A percentile compares a stretch with the other conserved stretches of the same genome.
Evolutionary conservation across 2,797 vertebrate species (phyloP).

Genomic region (Poliocrania exsul): DNA sequence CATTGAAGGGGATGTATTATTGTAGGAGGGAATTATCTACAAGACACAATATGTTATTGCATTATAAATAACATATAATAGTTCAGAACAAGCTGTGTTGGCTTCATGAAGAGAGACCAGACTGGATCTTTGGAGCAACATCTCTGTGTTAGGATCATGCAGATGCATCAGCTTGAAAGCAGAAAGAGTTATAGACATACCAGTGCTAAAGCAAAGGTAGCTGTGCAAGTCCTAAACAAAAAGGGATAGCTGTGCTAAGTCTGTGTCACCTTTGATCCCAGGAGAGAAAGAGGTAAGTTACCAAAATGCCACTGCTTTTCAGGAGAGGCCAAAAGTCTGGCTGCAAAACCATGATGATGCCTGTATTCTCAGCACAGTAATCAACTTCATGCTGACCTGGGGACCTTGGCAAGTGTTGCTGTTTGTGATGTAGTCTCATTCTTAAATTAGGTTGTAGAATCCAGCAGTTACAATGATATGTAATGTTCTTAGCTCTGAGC

Average conservation of each 20-base stretch:
- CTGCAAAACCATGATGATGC: background rate
- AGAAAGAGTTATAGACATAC: background rate
- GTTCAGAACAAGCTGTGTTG: background rate
- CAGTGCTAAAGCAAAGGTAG: background rate
- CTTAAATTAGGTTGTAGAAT: background rate
- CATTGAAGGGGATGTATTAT: background rate
- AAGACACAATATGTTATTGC: accelerated
- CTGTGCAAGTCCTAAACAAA: background rate
- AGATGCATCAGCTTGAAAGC: background rate
- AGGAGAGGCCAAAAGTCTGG: background rate
- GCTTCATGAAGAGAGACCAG: background rate
- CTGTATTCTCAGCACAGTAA: background rate
- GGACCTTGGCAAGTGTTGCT: background rate
- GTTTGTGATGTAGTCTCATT: background rate
- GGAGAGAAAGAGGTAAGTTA: background rate
- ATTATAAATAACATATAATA: background rate
- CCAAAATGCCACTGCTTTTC: background rate
- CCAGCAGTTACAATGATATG: background rate
- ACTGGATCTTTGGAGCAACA: background rate
- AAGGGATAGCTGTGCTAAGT: background rate
- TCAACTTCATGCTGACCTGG: background rate
- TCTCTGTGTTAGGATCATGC: background rate
- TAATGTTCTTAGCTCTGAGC: background rate
- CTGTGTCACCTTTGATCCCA: background rate
- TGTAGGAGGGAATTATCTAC: background rate